Base-by-base conservation (phyloP, 2,797 vertebrate species). In the Chrysolophus pictus region DNA sequence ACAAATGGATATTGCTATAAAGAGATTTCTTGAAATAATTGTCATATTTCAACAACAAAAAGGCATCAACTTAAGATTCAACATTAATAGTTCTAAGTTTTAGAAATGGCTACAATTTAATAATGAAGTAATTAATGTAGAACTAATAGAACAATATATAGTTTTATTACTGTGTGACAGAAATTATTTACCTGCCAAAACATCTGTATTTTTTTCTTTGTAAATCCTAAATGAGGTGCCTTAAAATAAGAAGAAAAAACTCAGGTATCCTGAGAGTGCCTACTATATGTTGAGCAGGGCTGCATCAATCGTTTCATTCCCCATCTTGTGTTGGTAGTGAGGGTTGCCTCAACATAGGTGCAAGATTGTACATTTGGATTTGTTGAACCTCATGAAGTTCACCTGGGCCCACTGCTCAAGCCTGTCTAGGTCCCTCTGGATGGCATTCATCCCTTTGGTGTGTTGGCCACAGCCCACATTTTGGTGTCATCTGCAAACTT, bases 171-270 rank as follows among this genome's bases (percentile, higher is more conserved):
- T 68, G 3, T 56, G 51, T 51, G 26, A 46, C 41, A 6, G 78
- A 80, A 6, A 49, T 3, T 2, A 9, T 31, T 81, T 64, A 33
- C 11, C 9, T 58, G 10, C 68, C 47, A 91, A 72, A 83, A 64
- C 78, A 51, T 4, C 23, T 16, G 3, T 16, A 49, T 4, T 0
- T 29, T 13, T 70, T 78, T 65, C 14, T 58, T 41, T 46, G 3
- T 5, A 14, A 7, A 65, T 58, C 8, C 55, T 21, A 10, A 60
- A 55, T 0, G 1, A 71, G 15, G 2, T 70, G 2, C 3, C 18
- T 44, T 60, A 51, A 14, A 77, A 22, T 2, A 35, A 56, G 51
- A 88, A 44, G 13, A n/a, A 31, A 60, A 41, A 46, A 47, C 35
- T 29, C 12, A n/a, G 19, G 49, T 60, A 44, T 78, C 11, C 10